A percentile compares a stretch with the other conserved stretches of the same genome.
phyloP scores from a whole-genome alignment of 2,888 invertebrate species.

The Leptinotarsa juncta region DNA sequence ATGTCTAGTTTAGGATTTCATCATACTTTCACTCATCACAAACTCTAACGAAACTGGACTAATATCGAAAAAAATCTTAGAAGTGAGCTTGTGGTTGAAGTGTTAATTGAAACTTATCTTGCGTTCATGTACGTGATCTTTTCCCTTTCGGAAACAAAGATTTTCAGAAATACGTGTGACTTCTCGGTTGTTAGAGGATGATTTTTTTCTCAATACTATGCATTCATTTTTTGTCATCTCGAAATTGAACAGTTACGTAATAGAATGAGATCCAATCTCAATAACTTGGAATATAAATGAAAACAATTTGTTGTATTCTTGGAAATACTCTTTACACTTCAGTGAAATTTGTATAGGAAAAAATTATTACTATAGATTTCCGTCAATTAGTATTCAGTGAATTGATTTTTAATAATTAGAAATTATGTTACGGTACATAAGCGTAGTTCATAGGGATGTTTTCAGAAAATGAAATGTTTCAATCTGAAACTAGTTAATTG shows the following conservation, averaged over 20 bases:
- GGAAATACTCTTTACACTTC: no score
- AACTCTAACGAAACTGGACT: slow-evolving; percentile 2
- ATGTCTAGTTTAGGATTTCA: neutral
- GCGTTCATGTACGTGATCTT: neutral
- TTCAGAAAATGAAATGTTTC: no score
- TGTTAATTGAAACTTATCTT: neutral
- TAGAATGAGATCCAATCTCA: neutral
- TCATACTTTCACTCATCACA: neutral
- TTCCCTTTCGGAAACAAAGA: slow-evolving; percentile 7
- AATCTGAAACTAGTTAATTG: no score
- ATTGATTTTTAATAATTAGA: no score
- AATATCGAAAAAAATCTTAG: neutral
- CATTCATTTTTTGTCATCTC: neutral
- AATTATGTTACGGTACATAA: no score
- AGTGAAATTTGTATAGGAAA: no score
- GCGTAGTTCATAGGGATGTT: no score
- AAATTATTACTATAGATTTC: no score
- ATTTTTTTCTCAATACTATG: neutral
- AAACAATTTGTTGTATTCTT: neutral
- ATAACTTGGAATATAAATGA: neutral
- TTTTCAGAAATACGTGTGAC: neutral
- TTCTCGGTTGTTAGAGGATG: slow-evolving; percentile 5
- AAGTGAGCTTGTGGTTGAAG: neutral
- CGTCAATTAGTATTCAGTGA: no score
- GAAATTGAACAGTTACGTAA: neutral